A percentile compares a stretch with the other conserved stretches of the same genome.
Conservation (phyloP, 2,888 invertebrate species). For the Sialis lutaria region DNA sequence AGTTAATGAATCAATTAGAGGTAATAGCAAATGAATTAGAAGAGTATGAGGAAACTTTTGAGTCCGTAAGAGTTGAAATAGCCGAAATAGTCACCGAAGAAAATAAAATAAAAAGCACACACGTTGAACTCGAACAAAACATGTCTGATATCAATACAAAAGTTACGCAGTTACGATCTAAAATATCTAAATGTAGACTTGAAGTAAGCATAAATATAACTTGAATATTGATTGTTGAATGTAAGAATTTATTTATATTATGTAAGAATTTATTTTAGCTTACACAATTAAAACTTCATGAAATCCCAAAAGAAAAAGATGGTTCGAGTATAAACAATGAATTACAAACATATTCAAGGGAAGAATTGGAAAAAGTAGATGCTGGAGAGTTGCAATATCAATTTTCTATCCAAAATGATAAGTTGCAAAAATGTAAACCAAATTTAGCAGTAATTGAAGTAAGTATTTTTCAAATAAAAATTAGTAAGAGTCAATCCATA, state of each 20-base stretch:
- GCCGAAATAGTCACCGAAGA: slow-evolving; percentile 40
- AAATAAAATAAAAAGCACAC: slow-evolving; percentile 46
- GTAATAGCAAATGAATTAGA: slow-evolving; percentile 37
- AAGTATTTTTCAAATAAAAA: slow-evolving; percentile 11
- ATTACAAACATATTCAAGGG: slow-evolving; percentile 39
- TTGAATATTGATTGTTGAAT: neutral
- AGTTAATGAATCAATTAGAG: slow-evolving; percentile 34
- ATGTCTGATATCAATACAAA: slow-evolving; percentile 39
- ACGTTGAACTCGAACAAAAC: slow-evolving; percentile 59
- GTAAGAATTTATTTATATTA: neutral
- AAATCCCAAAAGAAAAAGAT: slow-evolving; percentile 33
- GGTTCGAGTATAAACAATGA: slow-evolving; percentile 11
- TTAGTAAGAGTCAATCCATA: too few relatives aligned
- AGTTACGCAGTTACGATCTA: slow-evolving; percentile 34
- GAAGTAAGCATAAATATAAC: slow-evolving; percentile 23
- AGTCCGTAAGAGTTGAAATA: slow-evolving; percentile 42
- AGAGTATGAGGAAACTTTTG: slow-evolving; percentile 18
- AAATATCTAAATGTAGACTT: slow-evolving; percentile 36
- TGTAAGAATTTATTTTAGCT: slow-evolving; percentile 23
- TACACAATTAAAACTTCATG: slow-evolving; percentile 38
- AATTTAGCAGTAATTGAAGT: slow-evolving; percentile 60
- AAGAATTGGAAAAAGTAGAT: slow-evolving; percentile 42
- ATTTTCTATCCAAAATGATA: slow-evolving; percentile 36
- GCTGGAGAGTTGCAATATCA: slow-evolving; percentile 39
- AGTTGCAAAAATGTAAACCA: slow-evolving; percentile 47